Base-by-base conservation (phyloP, 2,888 invertebrate species). In the Coronaproctus castanopsis region DNA sequence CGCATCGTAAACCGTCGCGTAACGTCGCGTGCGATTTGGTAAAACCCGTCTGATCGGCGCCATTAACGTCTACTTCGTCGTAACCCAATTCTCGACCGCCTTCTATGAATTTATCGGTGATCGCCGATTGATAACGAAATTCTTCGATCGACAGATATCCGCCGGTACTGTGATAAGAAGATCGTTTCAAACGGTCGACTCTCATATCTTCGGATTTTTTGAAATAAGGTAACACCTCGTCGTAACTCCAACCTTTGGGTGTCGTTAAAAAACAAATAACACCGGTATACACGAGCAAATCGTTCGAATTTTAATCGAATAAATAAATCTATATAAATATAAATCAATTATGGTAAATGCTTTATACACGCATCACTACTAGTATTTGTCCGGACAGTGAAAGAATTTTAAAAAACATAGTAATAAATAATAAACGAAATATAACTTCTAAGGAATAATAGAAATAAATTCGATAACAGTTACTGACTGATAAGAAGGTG, bases 161-260 rank as follows among this genome's bases (percentile, higher is more conserved):
- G 0, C 80, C 83, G 0, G 73, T 77, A 0, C 80, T 78, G 68
- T 88, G 88, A 66, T 81, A 85, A 0, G 73, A 71, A 61, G 79
- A 80, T 53, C 76, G 73, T 61, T 74, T 71, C 5, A 78, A 70
- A 58, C 80, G 77, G 0, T 80, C 78, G 64, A 85, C 83, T 60
- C 77, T 76, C 72, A 83, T 84, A 69, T 87, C 82, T 72, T 90
- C 88, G 0, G 83, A 79, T 72, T 85, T 88, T 63, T 79, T 79
- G 68, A 89, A 89, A 68, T 88, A 89, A 10, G 80, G 80, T 48
- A 89, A 71, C 0, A 88, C 75, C 57, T 80, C 80, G 0, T 79
- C 74, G 68, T 83, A 89, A 36, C 82, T 77, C 93, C 93, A 93
- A 1, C 85, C 67, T 64, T 53, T 2, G 5, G 56, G n/a, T n/a